phyloP scores from a whole-genome alignment of 2,888 invertebrate genomes.

The Hoplodrina blanda region DNA sequence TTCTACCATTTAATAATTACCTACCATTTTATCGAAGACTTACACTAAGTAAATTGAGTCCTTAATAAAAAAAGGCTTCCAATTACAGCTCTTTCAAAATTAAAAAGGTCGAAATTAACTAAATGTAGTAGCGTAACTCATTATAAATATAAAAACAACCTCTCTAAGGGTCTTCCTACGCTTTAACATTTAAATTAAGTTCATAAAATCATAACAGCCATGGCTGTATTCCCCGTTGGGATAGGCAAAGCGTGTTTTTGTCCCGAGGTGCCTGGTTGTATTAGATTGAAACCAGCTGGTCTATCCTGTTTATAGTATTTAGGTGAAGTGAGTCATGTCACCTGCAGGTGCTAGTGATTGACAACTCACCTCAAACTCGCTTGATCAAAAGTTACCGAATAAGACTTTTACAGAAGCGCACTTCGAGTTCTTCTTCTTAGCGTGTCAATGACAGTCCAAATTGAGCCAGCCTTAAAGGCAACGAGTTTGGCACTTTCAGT shows the following conservation, averaged over 20 bases:
- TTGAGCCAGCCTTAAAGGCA: too few relatives aligned
- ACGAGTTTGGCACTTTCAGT: too few relatives aligned
- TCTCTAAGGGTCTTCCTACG: conserved; percentile 33
- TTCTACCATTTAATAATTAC: too few relatives aligned
- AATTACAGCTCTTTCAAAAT: conserved; percentile 44
- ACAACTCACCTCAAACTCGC: too few relatives aligned
- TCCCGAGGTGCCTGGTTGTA: neutral
- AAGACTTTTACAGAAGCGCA: too few relatives aligned
- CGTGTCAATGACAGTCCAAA: too few relatives aligned
- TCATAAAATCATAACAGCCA: conserved; percentile 46
- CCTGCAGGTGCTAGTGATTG: too few relatives aligned
- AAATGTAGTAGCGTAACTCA: conserved; percentile 36
- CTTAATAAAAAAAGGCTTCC: conserved; percentile 27
- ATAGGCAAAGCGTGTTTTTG: conserved; percentile 6
- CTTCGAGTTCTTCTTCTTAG: too few relatives aligned
- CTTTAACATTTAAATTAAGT: conserved; percentile 46
- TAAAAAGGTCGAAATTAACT: conserved; percentile 48
- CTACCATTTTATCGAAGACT: neutral
- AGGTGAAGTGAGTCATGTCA: too few relatives aligned
- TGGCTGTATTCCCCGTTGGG: conserved; percentile 1
- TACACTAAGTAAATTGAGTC: neutral
- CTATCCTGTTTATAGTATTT: neutral
- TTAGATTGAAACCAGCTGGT: neutral
- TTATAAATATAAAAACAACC: conserved; percentile 55
- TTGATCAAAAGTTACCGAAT: too few relatives aligned